Percentiles rank a stretch among this genome's conserved stretches.
phyloP scores from a whole-genome alignment of 2,113 vertebrate species.

The Strigops habroptila region DNA sequence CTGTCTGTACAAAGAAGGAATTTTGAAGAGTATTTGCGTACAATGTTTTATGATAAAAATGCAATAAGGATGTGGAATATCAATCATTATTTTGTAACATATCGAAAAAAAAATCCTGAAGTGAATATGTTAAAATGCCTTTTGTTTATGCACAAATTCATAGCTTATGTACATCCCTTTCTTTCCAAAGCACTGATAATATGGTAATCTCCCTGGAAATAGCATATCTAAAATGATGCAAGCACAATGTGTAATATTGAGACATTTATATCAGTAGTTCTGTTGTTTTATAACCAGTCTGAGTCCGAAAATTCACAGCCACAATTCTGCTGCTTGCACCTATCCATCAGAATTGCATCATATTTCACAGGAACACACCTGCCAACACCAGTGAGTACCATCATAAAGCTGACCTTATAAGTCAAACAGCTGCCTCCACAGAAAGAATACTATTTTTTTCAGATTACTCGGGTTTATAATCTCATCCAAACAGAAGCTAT shows the following conservation, averaged over 20 bases:
- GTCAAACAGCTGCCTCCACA: neutral
- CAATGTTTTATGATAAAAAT: neutral
- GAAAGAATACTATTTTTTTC: neutral
- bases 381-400: neutral
- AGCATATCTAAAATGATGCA: neutral
- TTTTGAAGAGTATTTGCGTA: neutral
- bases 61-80: neutral
- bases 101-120: neutral
- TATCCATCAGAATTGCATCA: neutral
- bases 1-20: neutral
- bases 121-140: neutral
- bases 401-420: neutral
- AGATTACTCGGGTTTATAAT: neutral
- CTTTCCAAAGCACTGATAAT: neutral
- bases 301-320: neutral
- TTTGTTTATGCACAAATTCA: neutral
- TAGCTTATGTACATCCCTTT: neutral
- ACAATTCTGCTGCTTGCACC: neutral
- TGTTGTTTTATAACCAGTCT: neutral
- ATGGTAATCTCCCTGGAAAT: neutral
- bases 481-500: neutral
- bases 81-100: neutral
- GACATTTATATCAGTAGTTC: neutral
- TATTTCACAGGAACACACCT: neutral
- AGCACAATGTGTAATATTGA: neutral